phyloP scores from a whole-genome alignment of 2,797 vertebrate genomes.

The Channallabes apus region DNA sequence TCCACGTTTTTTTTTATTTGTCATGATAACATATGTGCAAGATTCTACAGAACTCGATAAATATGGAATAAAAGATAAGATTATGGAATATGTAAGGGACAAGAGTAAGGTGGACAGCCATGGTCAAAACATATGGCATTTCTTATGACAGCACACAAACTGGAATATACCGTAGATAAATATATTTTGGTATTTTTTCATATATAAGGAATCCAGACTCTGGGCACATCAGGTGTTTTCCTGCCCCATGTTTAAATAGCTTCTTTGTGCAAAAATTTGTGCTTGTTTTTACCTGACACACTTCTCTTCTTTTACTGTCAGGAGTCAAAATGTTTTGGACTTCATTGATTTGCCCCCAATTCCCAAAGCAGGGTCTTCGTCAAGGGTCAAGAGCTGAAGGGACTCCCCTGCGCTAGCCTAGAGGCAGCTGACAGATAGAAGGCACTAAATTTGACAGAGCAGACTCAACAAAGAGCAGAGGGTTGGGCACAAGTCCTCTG shows the following conservation, averaged over 20 bases:
- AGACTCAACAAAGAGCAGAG: constrained; percentile 28
- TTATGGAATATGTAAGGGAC: too few relatives aligned
- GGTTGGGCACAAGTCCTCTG: constrained; percentile 25
- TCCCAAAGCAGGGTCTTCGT: constrained; percentile 29
- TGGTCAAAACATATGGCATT: neutral
- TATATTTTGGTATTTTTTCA: too few relatives aligned
- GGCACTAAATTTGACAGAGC: constrained; percentile 25
- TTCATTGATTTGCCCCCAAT: constrained; percentile 4
- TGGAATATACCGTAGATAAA: neutral
- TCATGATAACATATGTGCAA: neutral
- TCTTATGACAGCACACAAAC: neutral
- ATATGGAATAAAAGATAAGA: neutral
- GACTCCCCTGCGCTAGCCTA: constrained; percentile 40
- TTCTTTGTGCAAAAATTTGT: constrained; percentile 13
- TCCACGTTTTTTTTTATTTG: neutral
- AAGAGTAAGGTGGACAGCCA: neutral
- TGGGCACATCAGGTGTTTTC: neutral
- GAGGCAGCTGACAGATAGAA: constrained; percentile 47
- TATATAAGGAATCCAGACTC: neutral
- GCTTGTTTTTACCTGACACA: constrained; percentile 12
- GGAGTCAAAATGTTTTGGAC: constrained; percentile 29
- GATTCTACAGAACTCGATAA: neutral
- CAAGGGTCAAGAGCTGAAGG: constrained; percentile 27
- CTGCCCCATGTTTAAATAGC: constrained; percentile 2
- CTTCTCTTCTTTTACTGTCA: constrained; percentile 20